Base-by-base conservation (phyloP, 2,888 invertebrate genomes). In the Carpatolechia fugitivella region DNA sequence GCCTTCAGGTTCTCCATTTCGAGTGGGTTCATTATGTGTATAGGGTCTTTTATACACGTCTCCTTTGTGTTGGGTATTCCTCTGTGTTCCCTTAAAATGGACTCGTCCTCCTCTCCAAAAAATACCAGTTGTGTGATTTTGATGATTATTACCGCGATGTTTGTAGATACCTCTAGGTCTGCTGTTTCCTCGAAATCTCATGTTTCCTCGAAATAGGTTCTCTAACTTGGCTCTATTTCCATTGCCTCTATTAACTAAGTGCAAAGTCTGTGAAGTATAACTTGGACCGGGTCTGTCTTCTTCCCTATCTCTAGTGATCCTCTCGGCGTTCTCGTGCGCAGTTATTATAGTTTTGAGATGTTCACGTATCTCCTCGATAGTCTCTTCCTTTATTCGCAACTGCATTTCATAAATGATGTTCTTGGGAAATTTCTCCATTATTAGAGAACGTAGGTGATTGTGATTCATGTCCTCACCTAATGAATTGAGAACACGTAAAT, bases 381-480 rank as follows among this genome's bases (percentile, higher is more conserved):
- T n/a, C 0, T 50, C 50, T 11, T 11, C 2, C 7, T 24, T 24
- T 3, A 24, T 11, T 50, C 13, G 36, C 16, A 13, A 13, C 14
- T 18, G 24, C 29, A 55, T 1, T 14, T 55, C 55, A n/a, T 51
- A 55, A 10, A 51, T 16, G 2, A 55, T 1, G 1, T 38, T 30
- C 36, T 51, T 31, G 3, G 51, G 38, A 13, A 56, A 56, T 13
- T 56, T 52, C 11, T 52, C 40, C 31, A 52, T n/a, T 7, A 56
- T 52, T 0, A 52, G 0, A 4, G 52, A 30, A 0, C 56, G 33
- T 1, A 56, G 48, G 18, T 52, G 29, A 6, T 14, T 52, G 10
- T 48, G 47, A 14, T 18, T 48, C 2, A 13, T 18, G n/a, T 52
- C n/a, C 33, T 56, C 56, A 5, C 56, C 52, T 7, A 56, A 29